phyloP scores from a whole-genome alignment of 1,140 invertebrate genomes.

The Colletes latitarsis region DNA sequence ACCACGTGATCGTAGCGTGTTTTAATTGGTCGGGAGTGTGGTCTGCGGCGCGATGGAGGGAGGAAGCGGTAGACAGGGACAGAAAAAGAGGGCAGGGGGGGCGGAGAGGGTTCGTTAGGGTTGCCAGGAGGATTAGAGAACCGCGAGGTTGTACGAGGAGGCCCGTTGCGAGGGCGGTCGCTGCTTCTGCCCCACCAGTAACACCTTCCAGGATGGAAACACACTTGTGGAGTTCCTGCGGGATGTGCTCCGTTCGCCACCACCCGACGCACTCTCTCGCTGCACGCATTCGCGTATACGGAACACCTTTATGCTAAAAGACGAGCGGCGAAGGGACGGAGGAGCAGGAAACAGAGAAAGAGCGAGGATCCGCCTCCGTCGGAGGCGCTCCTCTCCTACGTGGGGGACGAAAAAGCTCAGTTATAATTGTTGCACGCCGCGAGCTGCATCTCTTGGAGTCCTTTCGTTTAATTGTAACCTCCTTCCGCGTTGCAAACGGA shows the following conservation, averaged over 20 bases:
- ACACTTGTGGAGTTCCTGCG: constrained; percentile 60
- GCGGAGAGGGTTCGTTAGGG: constrained; percentile 67
- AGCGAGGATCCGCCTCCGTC: constrained; percentile 71
- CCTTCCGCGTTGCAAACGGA: constrained; percentile 49
- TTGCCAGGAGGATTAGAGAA: constrained; percentile 75
- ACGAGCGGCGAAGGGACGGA: neutral
- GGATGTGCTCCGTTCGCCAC: constrained; percentile 41
- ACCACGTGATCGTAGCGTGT: constrained; percentile 78
- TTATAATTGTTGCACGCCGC: constrained; percentile 81
- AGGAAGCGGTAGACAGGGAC: constrained; percentile 51
- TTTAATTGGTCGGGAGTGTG: constrained; percentile 79
- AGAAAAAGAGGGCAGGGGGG: constrained; percentile 53
- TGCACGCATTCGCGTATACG: constrained; percentile 56
- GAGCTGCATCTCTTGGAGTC: constrained; percentile 65
- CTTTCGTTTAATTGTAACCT: constrained; percentile 56
- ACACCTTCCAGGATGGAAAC: constrained; percentile 74
- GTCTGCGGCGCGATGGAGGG: constrained; percentile 53
- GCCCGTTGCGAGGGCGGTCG: constrained; percentile 74
- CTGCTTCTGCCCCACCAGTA: constrained; percentile 76
- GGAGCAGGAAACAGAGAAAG: constrained; percentile 22
- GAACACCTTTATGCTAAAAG: constrained; percentile 44
- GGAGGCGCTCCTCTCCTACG: constrained; percentile 57
- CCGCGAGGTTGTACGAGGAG: constrained; percentile 66
- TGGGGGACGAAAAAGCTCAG: constrained; percentile 79
- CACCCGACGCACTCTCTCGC: constrained; percentile 44